A percentile compares a stretch with the other conserved stretches of the same genome.
Evolutionary conservation across 2,113 vertebrate species (phyloP).

Genomic region (Semicossyphus pulcher): DNA sequence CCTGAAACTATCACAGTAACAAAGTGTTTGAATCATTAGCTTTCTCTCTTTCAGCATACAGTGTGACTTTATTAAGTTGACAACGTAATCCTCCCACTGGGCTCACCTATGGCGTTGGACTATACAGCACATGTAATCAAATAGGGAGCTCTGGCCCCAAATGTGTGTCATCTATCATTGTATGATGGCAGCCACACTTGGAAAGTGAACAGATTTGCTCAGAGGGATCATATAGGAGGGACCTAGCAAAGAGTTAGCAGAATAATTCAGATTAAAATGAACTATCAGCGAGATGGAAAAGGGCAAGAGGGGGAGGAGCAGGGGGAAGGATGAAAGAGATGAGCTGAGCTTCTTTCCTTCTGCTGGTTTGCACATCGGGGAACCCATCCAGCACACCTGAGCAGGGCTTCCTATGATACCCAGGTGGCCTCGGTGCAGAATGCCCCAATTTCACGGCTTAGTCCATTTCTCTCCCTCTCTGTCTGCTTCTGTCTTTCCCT

Average conservation of each 20-base stretch:
- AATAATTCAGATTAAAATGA: constrained; percentile 15
- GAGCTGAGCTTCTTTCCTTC: constrained; percentile 40
- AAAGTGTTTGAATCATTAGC: neutral
- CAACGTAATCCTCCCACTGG: neutral
- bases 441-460: constrained; percentile 64
- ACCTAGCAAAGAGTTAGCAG: constrained; percentile 9
- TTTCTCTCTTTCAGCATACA: neutral
- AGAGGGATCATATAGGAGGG: neutral
- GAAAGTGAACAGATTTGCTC: neutral
- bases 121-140: neutral
- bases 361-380: constrained; percentile 63
- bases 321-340: constrained; percentile 34
- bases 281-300: neutral
- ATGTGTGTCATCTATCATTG: neutral
- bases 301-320: constrained; percentile 7
- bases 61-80: neutral
- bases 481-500: constrained; percentile 31
- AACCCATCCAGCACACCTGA: constrained; percentile 72
- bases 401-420: constrained; percentile 68
- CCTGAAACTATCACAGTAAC: neutral
- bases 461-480: constrained; percentile 30
- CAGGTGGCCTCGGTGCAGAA: constrained; percentile 59
- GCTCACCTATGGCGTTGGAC: neutral
- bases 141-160: neutral
- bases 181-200: neutral